Base-by-base conservation (phyloP, 2,888 invertebrate species). In the Pycnomerus fuliginosus region DNA sequence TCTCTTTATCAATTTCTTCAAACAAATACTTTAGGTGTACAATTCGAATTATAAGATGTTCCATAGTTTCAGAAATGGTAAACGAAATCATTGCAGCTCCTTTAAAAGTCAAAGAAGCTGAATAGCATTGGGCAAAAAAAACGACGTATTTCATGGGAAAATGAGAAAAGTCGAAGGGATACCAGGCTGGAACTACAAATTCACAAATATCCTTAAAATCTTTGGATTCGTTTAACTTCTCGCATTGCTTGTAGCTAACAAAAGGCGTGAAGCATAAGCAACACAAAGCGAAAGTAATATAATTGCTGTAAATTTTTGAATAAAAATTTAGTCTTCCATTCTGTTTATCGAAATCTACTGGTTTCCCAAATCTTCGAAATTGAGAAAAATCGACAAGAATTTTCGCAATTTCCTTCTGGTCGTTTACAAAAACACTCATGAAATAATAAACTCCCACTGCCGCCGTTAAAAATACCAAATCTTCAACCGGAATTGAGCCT, bases 401-500 rank as follows among this genome's bases (percentile, higher is more conserved):
- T 25, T 20, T 2, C 1, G 36, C 44, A 10, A 44, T 33, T 14
- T 16, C 8, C 14, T 44, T 38, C 16, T 32, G 27, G 16, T 38
- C 14, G 11, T 3, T 32, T 13, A 44, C 38, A 16, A 38, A 44
- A 17, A 17, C 28, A 1, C 12, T 5, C 5, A 15, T 10, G 29
- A 44, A 44, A 14, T 44, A 44, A 16, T 38, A 44, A 3, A 37
- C 38, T 3, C 44, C 44, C 12, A 38, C 22, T 20, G 27, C 37
- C 2, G 38, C 37, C 7, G 38, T 33, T 4, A 33, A 17, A 8
- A 38, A 32, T 10, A 38, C 16, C 2, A 44, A 10, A 16, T 44
- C 44, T 28, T 44, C 44, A n/a, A n/a, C n/a, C n/a, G n/a, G n/a
- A n/a, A n/a, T n/a, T n/a, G n/a, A n/a, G n/a, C n/a, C n/a, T n/a